Evolutionary conservation across 2,797 vertebrate genomes (phyloP), one percentile per base, ranked within the genome.

Genomic region (Oceanodroma leucorhoa): DNA sequence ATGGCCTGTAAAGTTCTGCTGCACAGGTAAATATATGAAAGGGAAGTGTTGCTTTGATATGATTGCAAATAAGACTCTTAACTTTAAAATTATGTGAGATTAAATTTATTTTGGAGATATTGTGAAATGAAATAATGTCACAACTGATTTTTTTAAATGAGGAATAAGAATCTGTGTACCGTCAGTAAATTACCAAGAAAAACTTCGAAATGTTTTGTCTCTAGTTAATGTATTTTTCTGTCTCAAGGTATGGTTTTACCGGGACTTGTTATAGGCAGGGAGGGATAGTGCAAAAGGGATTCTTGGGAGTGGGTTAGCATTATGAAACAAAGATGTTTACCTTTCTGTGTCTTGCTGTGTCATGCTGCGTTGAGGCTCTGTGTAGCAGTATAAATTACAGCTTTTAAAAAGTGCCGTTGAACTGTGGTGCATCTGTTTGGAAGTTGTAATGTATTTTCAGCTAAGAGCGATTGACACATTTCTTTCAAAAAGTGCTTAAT

Each of bases 1-100:
- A 98, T 99, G 98, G 97, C 98, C 92, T 99, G 97, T 97, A 98
- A 98, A 97, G 97, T 98, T 98, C 97, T 98, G 93, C 98, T 98
- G 97, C 98, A 98, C 98, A 99, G 98, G 98, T 98, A 98, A 98
- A 92, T 87, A 30, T 18, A 43, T 16, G 50, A 26, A 40, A 86
- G 72, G 84, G 19, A 73, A 78, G 45, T 3, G 9, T 29, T 2
- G 30, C 51, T 88, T 92, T 64, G 51, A 9, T 81, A 6, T 1
- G 83, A 58, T 72, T 22, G 20, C 30, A 78, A 57, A 20, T 43
- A 36, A 85, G 83, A 45, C 18, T 87, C 65, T 30, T 64, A 40
- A 86, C 34, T 82, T 90, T 6, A 66, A 27, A 53, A 40, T 41
- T 5, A 5, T 8, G 15, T 4, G 71, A 84, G 64, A 21, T 60